Conservation (phyloP, 1,140 invertebrate genomes). For the Geopemphigus sp. region DNA sequence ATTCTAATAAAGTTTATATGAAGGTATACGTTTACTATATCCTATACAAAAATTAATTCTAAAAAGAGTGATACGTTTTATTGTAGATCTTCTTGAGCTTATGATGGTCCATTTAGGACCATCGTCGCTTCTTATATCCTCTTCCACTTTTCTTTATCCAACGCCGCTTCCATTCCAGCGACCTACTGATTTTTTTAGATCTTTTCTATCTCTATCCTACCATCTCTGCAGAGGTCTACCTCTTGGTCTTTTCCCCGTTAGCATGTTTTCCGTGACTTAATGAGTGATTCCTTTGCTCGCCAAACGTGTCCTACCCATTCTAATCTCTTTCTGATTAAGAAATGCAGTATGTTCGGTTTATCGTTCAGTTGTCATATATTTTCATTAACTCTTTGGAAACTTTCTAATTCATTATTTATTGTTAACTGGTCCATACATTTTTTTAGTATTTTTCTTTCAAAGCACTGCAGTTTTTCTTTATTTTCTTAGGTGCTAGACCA, state of each 20-base stretch:
- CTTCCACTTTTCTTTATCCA: neutral
- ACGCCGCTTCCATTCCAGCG: neutral
- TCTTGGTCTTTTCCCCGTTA: neutral
- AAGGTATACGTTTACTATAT: neutral
- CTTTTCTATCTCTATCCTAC: neutral
- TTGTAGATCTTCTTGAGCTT: neutral
- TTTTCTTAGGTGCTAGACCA: constrained; percentile 34
- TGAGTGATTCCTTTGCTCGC: neutral
- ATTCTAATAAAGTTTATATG: neutral
- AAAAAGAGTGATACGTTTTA: neutral
- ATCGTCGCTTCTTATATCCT: neutral
- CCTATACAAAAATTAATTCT: constrained; percentile 8
- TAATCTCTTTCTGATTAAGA: neutral
- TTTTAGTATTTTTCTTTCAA: neutral
- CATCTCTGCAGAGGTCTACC: neutral
- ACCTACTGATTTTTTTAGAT: too few relatives aligned
- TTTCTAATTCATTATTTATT: neutral
- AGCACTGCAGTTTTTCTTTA: neutral
- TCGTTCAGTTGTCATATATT: neutral
- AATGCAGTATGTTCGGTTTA: neutral
- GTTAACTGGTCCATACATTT: neutral
- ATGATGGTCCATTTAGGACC: neutral
- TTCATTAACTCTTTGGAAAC: neutral
- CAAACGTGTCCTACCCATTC: neutral
- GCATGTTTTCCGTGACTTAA: constrained; percentile 1